These are phyloP conservation scores for Calameuta idolon DNA, from an alignment of 2,888 invertebrate genomes.

Conservation along the genomic window DNA sequence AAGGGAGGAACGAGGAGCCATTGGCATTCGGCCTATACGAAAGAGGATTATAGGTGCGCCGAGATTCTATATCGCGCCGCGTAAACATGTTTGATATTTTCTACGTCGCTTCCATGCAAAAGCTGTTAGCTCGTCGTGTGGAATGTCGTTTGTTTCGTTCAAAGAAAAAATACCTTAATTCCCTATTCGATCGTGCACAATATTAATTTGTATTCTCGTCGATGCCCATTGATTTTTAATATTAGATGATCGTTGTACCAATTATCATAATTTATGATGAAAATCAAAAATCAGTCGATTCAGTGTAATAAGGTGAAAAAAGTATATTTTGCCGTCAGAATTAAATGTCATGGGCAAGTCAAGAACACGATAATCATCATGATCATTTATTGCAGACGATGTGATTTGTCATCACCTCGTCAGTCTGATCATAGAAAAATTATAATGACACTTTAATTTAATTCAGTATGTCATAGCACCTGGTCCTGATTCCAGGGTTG, in stretches of 20 bases:
- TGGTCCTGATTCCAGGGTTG: not conserved
- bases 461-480: constrained; percentile 50
- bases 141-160: not conserved
- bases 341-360: constrained; percentile 26
- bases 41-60: not conserved
- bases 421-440: constrained; percentile 36
- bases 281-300: not conserved
- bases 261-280: not conserved
- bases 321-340: not conserved
- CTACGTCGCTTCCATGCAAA: not conserved
- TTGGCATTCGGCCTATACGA: not conserved
- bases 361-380: constrained; percentile 38
- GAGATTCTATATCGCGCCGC: not conserved
- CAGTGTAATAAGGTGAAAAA: not conserved
- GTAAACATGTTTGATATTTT: too few relatives aligned
- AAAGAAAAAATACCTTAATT: not conserved
- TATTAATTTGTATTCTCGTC: not conserved
- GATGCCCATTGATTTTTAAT: not conserved
- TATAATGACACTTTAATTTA: constrained; percentile 56
- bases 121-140: not conserved
- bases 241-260: not conserved
- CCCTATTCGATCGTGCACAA: not conserved
- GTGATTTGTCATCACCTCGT: constrained; percentile 44
- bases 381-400: constrained; percentile 26
- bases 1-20: not conserved